These are phyloP conservation scores for Himalopsyche phryganea DNA, from an alignment of 1,140 invertebrate genomes.

Conservation along the genomic window DNA sequence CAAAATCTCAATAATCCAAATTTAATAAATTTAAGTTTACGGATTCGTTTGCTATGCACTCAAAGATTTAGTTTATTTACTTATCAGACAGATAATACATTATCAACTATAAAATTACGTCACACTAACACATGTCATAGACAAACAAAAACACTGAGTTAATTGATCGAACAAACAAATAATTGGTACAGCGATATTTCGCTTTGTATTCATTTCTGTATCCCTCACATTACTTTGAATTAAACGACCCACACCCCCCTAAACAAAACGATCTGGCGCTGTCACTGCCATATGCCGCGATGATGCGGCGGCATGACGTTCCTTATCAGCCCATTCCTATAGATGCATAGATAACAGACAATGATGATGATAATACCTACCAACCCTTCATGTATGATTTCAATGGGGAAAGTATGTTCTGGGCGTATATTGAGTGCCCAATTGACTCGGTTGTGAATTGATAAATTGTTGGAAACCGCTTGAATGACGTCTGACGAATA, in stretches of 20 bases:
- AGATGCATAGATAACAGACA: slow-evolving; percentile 2
- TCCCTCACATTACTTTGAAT: neutral
- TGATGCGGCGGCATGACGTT: slow-evolving; percentile 3
- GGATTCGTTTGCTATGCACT: too few species aligned
- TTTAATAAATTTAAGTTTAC: too few species aligned
- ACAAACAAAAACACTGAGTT: neutral
- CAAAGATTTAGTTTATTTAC: too few species aligned
- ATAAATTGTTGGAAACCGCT: too few species aligned
- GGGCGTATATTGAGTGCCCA: slow-evolving; percentile 4
- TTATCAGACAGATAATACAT: too few species aligned
- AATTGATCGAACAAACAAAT: slow-evolving; percentile 9
- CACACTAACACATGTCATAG: too few species aligned
- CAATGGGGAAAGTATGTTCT: slow-evolving; percentile 16
- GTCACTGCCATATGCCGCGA: slow-evolving; percentile 15
- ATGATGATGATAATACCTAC: neutral
- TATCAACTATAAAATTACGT: too few species aligned
- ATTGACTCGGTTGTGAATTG: too few species aligned
- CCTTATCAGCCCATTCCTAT: slow-evolving; percentile 8
- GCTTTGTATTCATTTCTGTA: slow-evolving; percentile 2
- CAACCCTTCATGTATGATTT: slow-evolving; percentile 15
- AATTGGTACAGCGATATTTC: slow-evolving; percentile 10
- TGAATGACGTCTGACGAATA: too few species aligned
- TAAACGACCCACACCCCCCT: slow-evolving; percentile 2
- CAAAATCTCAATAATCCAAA: too few species aligned
- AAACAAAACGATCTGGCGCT: neutral